Conservation (phyloP, 2,113 vertebrate genomes). For the Pseudorectes ferrugineus region DNA sequence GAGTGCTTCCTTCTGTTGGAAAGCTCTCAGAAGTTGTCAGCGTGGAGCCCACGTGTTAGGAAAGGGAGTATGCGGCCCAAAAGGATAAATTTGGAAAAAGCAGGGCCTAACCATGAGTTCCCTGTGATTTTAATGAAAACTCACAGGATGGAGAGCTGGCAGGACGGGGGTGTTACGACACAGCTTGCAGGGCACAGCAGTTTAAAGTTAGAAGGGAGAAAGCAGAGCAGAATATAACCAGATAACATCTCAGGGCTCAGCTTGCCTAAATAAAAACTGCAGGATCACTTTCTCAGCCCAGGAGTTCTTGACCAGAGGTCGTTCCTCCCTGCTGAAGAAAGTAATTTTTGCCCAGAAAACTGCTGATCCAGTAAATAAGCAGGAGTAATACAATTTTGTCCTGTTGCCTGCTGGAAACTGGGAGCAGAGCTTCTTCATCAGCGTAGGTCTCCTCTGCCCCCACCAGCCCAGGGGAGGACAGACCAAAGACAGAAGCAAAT, state of each 20-base stretch:
- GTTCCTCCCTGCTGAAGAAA: constrained; percentile 3
- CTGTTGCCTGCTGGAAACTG: not conserved
- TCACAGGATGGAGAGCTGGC: not conserved
- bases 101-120: not conserved
- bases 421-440: not conserved
- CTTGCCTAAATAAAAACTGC: not conserved
- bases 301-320: not conserved
- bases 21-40: not conserved
- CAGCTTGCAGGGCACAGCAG: not conserved
- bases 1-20: not conserved
- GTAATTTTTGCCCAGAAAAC: constrained; percentile 19
- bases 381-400: not conserved
- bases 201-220: not conserved
- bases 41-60: accelerated
- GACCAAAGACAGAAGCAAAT: not conserved
- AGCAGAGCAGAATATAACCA: not conserved
- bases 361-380: not conserved
- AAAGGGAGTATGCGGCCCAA: not conserved
- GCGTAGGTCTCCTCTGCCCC: not conserved
- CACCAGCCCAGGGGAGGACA: not conserved
- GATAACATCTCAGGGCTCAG: not conserved
- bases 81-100: not conserved
- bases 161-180: not conserved
- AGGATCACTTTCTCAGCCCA: not conserved
- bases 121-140: not conserved